A percentile compares a stretch with the other conserved stretches of the same genome.
phyloP scores from a whole-genome alignment of 2,113 vertebrate species.

The Uropsilus gracilis region DNA sequence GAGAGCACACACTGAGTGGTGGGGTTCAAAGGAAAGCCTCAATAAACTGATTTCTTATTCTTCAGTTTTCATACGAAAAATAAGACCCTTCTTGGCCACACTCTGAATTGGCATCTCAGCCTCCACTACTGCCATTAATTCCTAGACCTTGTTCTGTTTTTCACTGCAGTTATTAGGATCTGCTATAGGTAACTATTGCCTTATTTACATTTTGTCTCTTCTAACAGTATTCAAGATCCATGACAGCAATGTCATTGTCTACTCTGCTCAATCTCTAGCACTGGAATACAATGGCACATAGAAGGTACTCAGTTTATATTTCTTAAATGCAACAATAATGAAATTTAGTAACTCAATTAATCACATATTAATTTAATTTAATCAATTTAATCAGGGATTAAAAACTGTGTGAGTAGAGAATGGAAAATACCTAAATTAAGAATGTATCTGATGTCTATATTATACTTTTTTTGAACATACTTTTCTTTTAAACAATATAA shows the following conservation, averaged over 20 bases:
- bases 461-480: too few species aligned
- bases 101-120: background rate
- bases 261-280: background rate
- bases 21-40: conserved; percentile 4
- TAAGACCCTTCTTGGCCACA: background rate
- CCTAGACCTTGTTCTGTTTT: background rate
- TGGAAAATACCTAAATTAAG: background rate
- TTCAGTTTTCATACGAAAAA: background rate
- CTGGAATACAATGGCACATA: background rate
- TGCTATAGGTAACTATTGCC: background rate
- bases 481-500: too few species aligned
- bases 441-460: too few species aligned
- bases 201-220: background rate
- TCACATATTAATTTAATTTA: background rate
- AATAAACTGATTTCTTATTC: background rate
- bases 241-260: background rate
- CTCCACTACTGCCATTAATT: background rate
- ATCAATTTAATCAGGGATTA: too few species aligned
- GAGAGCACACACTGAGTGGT: background rate
- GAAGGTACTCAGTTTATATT: background rate
- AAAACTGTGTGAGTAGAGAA: background rate
- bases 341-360: conserved; percentile 33
- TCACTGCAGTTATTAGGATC: background rate
- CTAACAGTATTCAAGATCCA: background rate
- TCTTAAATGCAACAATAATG: background rate